Percentiles rank a stretch among this genome's conserved stretches.
Evolutionary conservation across 2,797 vertebrate genomes (phyloP).

Genomic region (Pteronotus mesoamericanus): DNA sequence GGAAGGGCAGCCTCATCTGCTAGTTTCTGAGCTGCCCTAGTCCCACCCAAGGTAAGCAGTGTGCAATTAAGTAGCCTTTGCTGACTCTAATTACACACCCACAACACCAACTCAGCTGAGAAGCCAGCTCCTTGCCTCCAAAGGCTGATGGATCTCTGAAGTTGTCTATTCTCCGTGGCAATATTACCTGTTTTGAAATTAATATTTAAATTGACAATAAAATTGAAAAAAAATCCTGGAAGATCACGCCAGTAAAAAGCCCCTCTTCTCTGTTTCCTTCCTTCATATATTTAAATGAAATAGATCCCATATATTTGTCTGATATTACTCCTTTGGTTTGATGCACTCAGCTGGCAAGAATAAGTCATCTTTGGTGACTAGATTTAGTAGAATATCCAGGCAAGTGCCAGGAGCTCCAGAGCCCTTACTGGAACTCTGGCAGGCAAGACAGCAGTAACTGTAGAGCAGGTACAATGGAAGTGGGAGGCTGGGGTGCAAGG

Average conservation of each 20-base stretch:
- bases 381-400: slow-evolving; percentile 30
- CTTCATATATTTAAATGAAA: slow-evolving; percentile 33
- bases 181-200: background rate
- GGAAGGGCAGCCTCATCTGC: background rate
- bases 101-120: background rate
- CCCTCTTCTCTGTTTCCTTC: background rate
- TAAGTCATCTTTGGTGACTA: slow-evolving; percentile 45
- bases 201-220: slow-evolving; percentile 19
- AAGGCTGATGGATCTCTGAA: background rate
- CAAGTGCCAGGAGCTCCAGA: slow-evolving; percentile 37
- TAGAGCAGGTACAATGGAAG: background rate
- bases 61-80: background rate
- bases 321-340: slow-evolving; percentile 26
- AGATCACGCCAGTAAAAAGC: background rate
- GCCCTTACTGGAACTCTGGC: slow-evolving; percentile 53
- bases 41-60: background rate
- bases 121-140: background rate
- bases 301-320: background rate
- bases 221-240: background rate
- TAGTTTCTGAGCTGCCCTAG: background rate
- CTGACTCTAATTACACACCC: background rate
- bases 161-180: background rate
- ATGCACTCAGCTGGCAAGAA: slow-evolving; percentile 39
- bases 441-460: slow-evolving; percentile 27
- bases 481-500: background rate